These are phyloP conservation scores for Lasaia peninsularis DNA, from an alignment of 1,140 invertebrate species.

Conservation along the genomic window DNA sequence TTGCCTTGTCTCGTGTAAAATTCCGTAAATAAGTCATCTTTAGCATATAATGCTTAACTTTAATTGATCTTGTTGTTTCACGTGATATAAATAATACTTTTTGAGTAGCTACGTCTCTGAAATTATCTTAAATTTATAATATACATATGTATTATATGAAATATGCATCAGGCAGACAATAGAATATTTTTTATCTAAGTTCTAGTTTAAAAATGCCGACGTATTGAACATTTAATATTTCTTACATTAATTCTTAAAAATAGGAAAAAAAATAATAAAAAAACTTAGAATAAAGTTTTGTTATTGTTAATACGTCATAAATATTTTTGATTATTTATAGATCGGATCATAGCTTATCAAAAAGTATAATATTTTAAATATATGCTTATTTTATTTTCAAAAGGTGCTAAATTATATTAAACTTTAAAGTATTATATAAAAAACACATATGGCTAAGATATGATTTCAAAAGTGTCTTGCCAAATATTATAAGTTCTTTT, in stretches of 20 bases:
- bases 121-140: neutral
- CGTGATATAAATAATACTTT: neutral
- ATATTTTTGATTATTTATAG: too few species aligned
- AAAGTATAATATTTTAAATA: neutral
- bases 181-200: too few species aligned
- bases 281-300: too few species aligned
- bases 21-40: neutral
- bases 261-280: too few species aligned
- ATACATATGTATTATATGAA: too few species aligned
- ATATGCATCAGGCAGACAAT: too few species aligned
- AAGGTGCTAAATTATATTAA: slow-evolving; percentile 7
- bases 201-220: too few species aligned
- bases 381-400: neutral
- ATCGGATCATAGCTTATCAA: neutral
- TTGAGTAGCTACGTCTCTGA: neutral
- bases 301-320: too few species aligned
- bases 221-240: too few species aligned
- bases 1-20: slow-evolving; percentile 1
- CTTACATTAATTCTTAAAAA: too few species aligned
- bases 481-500: slow-evolving; percentile 12
- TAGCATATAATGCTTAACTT: slow-evolving; percentile 7
- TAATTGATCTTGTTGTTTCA: neutral
- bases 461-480: slow-evolving; percentile 2
- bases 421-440: slow-evolving; percentile 4
- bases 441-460: neutral